These are phyloP conservation scores for Phalacrocorax aristotelis DNA, from an alignment of 2,113 vertebrate genomes.

Conservation along the genomic window DNA sequence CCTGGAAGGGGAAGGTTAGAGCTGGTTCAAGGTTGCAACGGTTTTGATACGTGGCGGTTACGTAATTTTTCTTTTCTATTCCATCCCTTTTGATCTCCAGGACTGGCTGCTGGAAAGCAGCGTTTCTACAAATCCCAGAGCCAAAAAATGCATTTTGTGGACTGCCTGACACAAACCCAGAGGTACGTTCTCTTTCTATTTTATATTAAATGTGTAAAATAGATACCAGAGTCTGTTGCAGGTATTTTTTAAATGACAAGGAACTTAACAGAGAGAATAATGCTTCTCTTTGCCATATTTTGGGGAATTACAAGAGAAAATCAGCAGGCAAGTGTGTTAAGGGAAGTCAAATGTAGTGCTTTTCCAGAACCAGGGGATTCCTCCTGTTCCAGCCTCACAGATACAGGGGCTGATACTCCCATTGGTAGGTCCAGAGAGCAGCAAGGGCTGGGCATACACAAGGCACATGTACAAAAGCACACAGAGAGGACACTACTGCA, in stretches of 20 bases:
- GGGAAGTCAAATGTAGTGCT: background rate
- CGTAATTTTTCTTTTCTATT: background rate
- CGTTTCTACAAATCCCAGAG: slow-evolving; percentile 32
- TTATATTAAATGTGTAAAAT: background rate
- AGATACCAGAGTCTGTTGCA: background rate
- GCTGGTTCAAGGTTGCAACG: background rate
- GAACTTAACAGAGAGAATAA: background rate
- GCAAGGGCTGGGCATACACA: rapidly evolving
- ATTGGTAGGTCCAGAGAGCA: background rate
- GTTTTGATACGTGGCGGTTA: rapidly evolving
- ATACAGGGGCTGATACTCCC: background rate
- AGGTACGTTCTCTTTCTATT: background rate
- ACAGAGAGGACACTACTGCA: background rate
- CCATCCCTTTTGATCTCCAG: background rate
- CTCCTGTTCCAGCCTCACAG: background rate
- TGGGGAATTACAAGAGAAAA: background rate
- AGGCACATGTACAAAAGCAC: background rate
- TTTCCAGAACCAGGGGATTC: rapidly evolving
- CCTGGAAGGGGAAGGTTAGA: background rate
- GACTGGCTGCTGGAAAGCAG: slow-evolving; percentile 11
- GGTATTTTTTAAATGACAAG: background rate
- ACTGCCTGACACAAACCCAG: background rate
- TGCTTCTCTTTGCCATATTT: background rate
- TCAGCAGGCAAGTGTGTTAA: background rate
- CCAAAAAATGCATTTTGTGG: background rate